Conservation (phyloP, 1,140 invertebrate genomes). For the Cephus cinctus region DNA sequence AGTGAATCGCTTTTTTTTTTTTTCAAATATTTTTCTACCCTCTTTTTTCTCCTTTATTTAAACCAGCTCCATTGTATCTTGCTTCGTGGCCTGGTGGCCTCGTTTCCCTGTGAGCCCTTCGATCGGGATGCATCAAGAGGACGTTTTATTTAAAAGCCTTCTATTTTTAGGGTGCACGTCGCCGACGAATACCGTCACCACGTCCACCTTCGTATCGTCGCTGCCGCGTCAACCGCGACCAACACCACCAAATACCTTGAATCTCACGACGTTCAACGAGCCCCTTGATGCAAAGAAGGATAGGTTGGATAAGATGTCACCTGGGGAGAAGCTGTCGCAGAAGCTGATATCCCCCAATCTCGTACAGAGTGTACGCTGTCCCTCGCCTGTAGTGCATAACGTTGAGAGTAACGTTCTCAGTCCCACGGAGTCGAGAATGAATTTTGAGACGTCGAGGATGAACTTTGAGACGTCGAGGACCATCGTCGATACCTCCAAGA, state of each 20-base stretch:
- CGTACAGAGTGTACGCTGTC: slow-evolving; percentile 49
- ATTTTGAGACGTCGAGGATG: slow-evolving; percentile 31
- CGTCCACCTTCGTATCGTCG: slow-evolving; percentile 43
- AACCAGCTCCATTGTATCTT: too few relatives aligned
- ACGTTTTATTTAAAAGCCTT: too few relatives aligned
- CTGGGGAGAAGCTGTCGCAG: slow-evolving; percentile 45
- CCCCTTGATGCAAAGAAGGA: slow-evolving; percentile 42
- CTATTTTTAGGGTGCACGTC: slow-evolving; percentile 34
- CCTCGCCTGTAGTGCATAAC: slow-evolving; percentile 49
- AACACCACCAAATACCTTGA: slow-evolving; percentile 78
- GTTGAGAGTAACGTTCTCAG: slow-evolving; percentile 60
- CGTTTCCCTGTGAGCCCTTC: too few relatives aligned
- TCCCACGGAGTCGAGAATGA: slow-evolving; percentile 37
- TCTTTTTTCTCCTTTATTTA: too few relatives aligned
- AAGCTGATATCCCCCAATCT: slow-evolving; percentile 51
- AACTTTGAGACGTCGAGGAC: slow-evolving; percentile 27
- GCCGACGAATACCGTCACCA: slow-evolving; percentile 41
- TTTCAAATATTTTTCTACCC: neutral
- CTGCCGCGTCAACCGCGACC: slow-evolving; percentile 66
- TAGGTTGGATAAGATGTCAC: slow-evolving; percentile 38
- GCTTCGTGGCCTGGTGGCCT: too few relatives aligned
- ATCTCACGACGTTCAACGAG: slow-evolving; percentile 61
- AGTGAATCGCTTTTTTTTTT: slow-evolving; percentile 11
- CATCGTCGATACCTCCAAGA: slow-evolving; percentile 22
- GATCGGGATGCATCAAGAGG: too few relatives aligned